Base-by-base conservation (phyloP, 2,113 vertebrate species). In the Chelonoidis abingdonii region DNA sequence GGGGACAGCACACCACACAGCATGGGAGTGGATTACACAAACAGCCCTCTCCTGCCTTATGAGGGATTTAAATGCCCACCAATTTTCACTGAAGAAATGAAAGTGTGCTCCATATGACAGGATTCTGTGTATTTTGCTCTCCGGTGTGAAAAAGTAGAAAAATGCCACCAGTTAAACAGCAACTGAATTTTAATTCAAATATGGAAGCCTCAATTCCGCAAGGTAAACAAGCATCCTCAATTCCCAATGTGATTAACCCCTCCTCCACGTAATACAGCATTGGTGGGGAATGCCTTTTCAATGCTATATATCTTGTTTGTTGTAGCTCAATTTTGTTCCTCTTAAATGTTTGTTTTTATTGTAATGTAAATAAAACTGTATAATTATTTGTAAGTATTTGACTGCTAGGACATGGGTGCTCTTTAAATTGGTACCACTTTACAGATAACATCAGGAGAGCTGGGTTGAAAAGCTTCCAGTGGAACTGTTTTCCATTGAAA, bases 251-350 rank as follows among this genome's bases (percentile, higher is more conserved):
- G 52, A 86, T 69, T 22, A 31, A 25, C 25, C 29, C 38, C 24
- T 10, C 8, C 6, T 0, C 0, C 0, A 0, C 0, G 0, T 54
- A 47, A 49, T 52, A 11, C 57, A 29, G 25, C 57, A 59, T 35
- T 62, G 13, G 29, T 35, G 14, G 29, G 31, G 19, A 27, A 10
- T 21, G 4, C 8, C 31, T 83, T 16, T 80, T 78, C 53, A n/a
- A 65, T 83, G 11, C 2, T 83, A 59, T 62, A 80, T n/a, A 2
- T 72, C 10, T 27, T 75, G 0, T 0, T 92, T 78, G 79, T 24
- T 22, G 11, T 89, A 2, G 41, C 49, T 52, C 52, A 52, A 21
- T 80, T 56, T 29, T 35, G 29, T 62, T 62, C 29, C 59, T 10
- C 5, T 27, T 5, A 0, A 69, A 5, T 44, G 31, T 22, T 59